Evolutionary conservation across 2,888 invertebrate species (phyloP).

Genomic region (Coleophora flavipennella): DNA sequence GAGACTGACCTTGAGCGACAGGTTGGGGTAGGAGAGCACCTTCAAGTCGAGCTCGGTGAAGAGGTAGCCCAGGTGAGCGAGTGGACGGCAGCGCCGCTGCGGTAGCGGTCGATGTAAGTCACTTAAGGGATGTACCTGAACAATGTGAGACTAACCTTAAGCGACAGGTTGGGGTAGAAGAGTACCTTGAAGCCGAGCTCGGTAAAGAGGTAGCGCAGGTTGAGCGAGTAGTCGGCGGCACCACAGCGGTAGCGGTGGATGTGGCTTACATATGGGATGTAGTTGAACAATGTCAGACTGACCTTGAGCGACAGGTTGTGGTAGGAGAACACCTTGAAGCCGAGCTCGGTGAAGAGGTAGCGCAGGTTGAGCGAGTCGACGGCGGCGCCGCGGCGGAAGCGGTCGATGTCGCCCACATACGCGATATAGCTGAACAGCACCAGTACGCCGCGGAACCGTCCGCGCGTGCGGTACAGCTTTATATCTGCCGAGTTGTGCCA

Average conservation of each 20-base stretch:
- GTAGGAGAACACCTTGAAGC: conserved; percentile 60
- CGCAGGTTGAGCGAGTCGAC: conserved; percentile 72
- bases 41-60: conserved; percentile 74
- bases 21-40: too few relatives aligned
- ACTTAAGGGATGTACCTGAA: too few relatives aligned
- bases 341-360: conserved; percentile 73
- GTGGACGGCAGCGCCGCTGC: too few relatives aligned
- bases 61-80: conserved; percentile 67
- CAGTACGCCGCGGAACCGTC: conserved; percentile 70
- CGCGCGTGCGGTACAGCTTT: conserved; percentile 65
- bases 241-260: conserved; percentile 62
- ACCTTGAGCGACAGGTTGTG: conserved; percentile 55
- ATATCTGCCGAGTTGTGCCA: conserved; percentile 28
- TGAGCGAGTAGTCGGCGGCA: conserved; percentile 70
- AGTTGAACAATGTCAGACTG: conserved; percentile 74
- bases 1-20: too few relatives aligned
- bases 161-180: too few relatives aligned
- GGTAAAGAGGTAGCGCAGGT: conserved; percentile 70
- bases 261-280: conserved; percentile 61
- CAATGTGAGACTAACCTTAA: too few relatives aligned
- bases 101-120: too few relatives aligned
- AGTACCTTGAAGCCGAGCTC: conserved; percentile 72
- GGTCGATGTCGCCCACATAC: conserved; percentile 50
- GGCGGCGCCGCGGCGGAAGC: conserved; percentile 71
- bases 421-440: conserved; percentile 75